Base-by-base conservation (phyloP, 2,888 invertebrate species). In the Pycnomerus fuliginosus region DNA sequence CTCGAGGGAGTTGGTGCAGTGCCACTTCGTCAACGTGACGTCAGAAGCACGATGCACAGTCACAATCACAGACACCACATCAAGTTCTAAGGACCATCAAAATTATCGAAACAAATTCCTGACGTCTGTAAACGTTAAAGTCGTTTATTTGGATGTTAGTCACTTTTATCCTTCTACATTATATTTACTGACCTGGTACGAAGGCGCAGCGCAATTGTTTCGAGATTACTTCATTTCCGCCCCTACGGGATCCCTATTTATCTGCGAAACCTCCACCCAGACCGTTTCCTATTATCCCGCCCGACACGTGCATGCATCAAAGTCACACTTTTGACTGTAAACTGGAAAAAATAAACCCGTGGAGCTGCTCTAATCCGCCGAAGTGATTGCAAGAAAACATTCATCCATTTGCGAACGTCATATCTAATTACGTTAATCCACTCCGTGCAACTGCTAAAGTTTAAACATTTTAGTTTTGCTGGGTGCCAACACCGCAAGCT, bases 151-250 rank as follows among this genome's bases (percentile, higher is more conserved):
- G 3, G 7, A 16, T 38, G n/a, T 10, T 15, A 31, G 22, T 11
- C 16, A 16, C 24, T 30, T n/a, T n/a, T n/a, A n/a, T n/a, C n/a
- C 27, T 12, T 14, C 33, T 30, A 32, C 27, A 32, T 33, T 39
- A 44, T 44, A 44, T 44, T 44, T 30, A 44, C 16, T 39, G 39
- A 44, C 34, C 37, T 24, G 22, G 22, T 29, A 17, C 35, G 30
- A 16, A 30, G 33, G 30, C 30, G 30, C 29, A 34, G 27, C 35
- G 35, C 36, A 42, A 45, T 34, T 45, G 45, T 45, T 45, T 45
- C 36, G 41, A 36, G 38, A 47, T 42, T 38, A 38, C 42, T 47
- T 47, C 47, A 47, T 47, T 47, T 47, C 47, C 47, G 33, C 11
- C 22, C 11, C 31, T 12, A 31, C 16, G 24, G 32, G 17, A 35